Conservation (phyloP, 2,888 invertebrate genomes). For the Nymphalis polychloros region DNA sequence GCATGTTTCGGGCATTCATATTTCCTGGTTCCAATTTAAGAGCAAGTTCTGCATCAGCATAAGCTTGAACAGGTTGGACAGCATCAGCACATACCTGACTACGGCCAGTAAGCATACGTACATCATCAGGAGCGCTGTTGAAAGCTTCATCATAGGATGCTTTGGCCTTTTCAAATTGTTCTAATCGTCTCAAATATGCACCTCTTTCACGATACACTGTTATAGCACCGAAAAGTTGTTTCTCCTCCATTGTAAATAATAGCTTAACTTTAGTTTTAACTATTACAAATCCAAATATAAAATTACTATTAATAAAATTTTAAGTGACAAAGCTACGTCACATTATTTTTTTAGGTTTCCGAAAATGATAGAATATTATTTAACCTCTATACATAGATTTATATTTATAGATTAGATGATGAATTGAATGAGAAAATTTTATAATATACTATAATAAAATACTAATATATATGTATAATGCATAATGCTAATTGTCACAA, state of each 20-base stretch:
- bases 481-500: constrained; percentile 22
- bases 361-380: background rate
- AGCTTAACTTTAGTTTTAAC: background rate
- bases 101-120: constrained; percentile 66
- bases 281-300: background rate
- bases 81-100: constrained; percentile 74
- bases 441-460: no score
- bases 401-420: background rate
- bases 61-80: constrained; percentile 69
- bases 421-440: no score
- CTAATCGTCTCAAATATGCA: constrained; percentile 66
- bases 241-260: constrained; percentile 63
- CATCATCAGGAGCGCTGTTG: constrained; percentile 60
- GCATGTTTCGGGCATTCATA: constrained; percentile 73
- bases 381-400: background rate
- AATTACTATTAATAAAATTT: background rate
- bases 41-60: constrained; percentile 69
- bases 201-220: constrained; percentile 74
- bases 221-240: constrained; percentile 64
- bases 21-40: constrained; percentile 67
- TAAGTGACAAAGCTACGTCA: background rate
- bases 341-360: background rate
- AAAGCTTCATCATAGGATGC: constrained; percentile 71
- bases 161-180: constrained; percentile 74
- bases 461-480: no score